Evolutionary conservation across 2,888 invertebrate species (phyloP).

Genomic region (Romanomermis culicivorax): DNA sequence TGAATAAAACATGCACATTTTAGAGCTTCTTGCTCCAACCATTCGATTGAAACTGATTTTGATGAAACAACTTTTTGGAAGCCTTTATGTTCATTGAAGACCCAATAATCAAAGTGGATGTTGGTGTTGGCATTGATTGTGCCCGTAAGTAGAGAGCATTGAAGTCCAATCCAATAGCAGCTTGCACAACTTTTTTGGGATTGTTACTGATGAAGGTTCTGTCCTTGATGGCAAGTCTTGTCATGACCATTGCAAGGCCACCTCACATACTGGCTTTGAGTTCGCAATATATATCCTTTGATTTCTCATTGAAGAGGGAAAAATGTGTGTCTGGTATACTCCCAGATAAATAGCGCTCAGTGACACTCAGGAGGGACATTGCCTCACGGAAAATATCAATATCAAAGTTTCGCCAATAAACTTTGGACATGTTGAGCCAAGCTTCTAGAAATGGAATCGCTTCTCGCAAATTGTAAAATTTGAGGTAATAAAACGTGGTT

Average conservation of each 20-base stretch:
- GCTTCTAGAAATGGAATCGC: slow-evolving; percentile 12
- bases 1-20: neutral
- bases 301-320: neutral
- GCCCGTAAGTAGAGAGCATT: neutral
- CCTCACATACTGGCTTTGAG: neutral
- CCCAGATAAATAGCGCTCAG: slow-evolving; percentile 11
- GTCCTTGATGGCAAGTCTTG: neutral
- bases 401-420: slow-evolving; percentile 5
- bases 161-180: neutral
- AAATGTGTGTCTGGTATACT: neutral
- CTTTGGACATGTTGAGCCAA: slow-evolving; percentile 12
- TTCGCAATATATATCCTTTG: neutral
- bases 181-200: neutral
- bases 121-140: neutral
- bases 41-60: neutral
- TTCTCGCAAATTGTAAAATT: slow-evolving; percentile 11
- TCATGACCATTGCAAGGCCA: neutral
- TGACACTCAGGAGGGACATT: slow-evolving; percentile 11
- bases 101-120: neutral
- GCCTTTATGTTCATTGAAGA: neutral
- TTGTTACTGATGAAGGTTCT: neutral
- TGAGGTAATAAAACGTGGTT: slow-evolving; percentile 9
- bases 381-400: slow-evolving; percentile 9
- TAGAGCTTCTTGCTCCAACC: neutral
- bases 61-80: neutral